These are phyloP conservation scores for Enteromius afrohamiltoni DNA, from an alignment of 2,797 vertebrate genomes.

Conservation along the genomic window DNA sequence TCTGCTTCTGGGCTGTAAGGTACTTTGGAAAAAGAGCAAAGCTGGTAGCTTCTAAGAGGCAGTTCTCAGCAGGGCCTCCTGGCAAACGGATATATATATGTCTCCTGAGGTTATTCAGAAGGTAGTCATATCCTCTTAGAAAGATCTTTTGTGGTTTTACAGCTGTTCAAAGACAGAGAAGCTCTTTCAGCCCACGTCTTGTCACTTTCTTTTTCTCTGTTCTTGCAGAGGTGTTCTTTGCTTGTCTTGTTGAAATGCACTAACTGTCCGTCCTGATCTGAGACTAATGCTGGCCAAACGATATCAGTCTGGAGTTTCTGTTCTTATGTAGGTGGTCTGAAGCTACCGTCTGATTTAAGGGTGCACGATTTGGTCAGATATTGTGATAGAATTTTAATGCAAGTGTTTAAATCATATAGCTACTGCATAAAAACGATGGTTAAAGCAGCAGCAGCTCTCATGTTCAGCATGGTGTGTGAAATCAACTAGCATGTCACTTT, in stretches of 20 bases:
- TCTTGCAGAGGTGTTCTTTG: background rate
- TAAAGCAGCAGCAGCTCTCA: background rate
- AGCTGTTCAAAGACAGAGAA: constrained; percentile 19
- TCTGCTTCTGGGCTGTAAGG: background rate
- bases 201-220: constrained; percentile 23
- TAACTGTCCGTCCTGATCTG: background rate
- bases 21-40: background rate
- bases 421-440: background rate
- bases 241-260: constrained; percentile 15
- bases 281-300: background rate
- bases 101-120: constrained; percentile 26
- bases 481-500: background rate
- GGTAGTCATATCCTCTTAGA: constrained; percentile 8
- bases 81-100: constrained; percentile 9
- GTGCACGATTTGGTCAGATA: background rate
- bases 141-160: constrained; percentile 13
- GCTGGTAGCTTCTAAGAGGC: background rate
- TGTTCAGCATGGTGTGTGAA: background rate
- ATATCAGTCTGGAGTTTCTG: background rate
- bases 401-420: background rate
- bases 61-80: constrained; percentile 1
- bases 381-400: background rate
- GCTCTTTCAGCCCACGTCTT: background rate
- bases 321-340: background rate
- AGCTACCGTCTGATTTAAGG: background rate